phyloP scores from a whole-genome alignment of 2,797 vertebrate genomes.

The Crenuchus spilurus region DNA sequence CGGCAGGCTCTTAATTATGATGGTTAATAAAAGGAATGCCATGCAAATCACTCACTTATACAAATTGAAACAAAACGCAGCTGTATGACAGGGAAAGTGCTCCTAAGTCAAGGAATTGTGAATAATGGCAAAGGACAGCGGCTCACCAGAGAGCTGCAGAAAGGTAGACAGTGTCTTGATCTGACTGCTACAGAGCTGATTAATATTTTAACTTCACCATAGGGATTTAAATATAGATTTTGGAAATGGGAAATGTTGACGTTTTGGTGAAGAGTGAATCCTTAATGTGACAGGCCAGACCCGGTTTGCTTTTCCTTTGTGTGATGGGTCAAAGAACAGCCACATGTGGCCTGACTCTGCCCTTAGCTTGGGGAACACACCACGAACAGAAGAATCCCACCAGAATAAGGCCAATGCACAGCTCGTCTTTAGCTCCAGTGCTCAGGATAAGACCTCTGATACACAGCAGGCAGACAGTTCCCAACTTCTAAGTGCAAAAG shows the following conservation, averaged over 20 bases:
- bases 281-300: constrained; percentile 30
- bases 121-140: constrained; percentile 10
- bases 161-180: not conserved
- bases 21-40: constrained; percentile 29
- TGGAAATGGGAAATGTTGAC: constrained; percentile 35
- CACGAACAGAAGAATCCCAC: constrained; percentile 9
- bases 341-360: not conserved
- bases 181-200: constrained; percentile 5
- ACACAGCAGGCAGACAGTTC: not conserved
- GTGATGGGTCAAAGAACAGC: not conserved
- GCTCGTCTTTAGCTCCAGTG: not conserved
- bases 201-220: constrained; percentile 20
- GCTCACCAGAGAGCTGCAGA: not conserved
- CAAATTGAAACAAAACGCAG: constrained; percentile 24
- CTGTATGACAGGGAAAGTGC: not conserved
- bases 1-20: constrained; percentile 45
- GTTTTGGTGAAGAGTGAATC: constrained; percentile 19
- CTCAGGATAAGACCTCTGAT: constrained; percentile 38
- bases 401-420: not conserved
- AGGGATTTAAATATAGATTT: constrained; percentile 10
- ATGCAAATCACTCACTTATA: constrained; percentile 43
- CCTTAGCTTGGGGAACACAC: not conserved
- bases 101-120: constrained; percentile 9
- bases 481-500: constrained; percentile 6
- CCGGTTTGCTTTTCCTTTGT: not conserved